phyloP scores from a whole-genome alignment of 2,888 invertebrate species.

The Leptopilina myrica region DNA sequence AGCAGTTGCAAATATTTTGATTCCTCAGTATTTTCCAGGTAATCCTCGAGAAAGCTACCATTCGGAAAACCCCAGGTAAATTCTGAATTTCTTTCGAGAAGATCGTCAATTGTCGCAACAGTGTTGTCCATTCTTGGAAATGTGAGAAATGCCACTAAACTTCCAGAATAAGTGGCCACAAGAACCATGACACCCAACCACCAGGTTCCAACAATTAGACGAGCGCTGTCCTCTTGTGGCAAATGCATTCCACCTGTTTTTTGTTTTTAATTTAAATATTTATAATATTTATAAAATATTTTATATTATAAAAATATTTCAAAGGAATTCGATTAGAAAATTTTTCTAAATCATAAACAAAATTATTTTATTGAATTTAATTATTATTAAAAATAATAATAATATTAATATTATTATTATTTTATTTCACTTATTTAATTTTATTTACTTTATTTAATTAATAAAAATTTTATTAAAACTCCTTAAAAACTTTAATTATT shows the following conservation, averaged over 20 bases:
- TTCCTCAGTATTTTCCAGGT: conserved; percentile 81
- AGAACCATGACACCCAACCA: conserved; percentile 94
- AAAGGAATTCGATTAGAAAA: too few relatives aligned
- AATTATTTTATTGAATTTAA: too few relatives aligned
- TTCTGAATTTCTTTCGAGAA: conserved; percentile 79
- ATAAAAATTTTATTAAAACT: too few relatives aligned
- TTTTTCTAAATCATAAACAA: too few relatives aligned
- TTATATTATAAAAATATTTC: too few relatives aligned
- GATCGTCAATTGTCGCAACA: conserved; percentile 83
- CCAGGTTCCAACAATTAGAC: conserved; percentile 92
- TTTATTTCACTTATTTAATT: too few relatives aligned
- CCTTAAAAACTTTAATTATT: too few relatives aligned
- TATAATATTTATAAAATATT: too few relatives aligned
- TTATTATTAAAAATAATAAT: too few relatives aligned
- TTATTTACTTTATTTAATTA: too few relatives aligned
- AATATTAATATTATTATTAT: too few relatives aligned
- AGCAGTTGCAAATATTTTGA: conserved; percentile 80
- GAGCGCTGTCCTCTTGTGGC: conserved; percentile 90
- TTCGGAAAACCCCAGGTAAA: conserved; percentile 87
- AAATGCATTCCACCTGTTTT: conserved; percentile 89
- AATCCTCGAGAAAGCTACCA: conserved; percentile 86
- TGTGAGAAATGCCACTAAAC: conserved; percentile 93
- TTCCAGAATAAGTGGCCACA: conserved; percentile 94
- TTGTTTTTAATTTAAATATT: neutral
- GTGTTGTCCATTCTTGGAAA: conserved; percentile 90